Evolutionary conservation across 53 echinoderm and acorn worm species (phyloP), one percentile per base, ranked within the genome.

Genomic region (Echinometra lucunter): DNA sequence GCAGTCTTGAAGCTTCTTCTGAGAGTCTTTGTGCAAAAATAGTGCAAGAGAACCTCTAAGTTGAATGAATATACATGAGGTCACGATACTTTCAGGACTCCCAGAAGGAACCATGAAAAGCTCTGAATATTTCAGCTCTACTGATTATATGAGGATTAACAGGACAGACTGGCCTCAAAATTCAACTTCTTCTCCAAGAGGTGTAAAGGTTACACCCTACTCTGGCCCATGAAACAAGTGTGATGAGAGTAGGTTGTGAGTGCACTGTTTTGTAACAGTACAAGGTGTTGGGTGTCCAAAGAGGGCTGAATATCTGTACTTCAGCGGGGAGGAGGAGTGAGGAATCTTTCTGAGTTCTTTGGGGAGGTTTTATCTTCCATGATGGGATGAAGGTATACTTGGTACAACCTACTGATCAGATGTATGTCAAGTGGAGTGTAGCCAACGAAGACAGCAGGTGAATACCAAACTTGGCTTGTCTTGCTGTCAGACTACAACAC

Each of bases 21-120:
- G 23, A 47, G 91, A 25, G 45, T 45, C 66, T 66, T 69, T 67
- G 91, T 44, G 90, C 90, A n/a, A 66, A 25, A 44, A 91, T 69
- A 91, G 91, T 91, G 91, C 91, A 91, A 63, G 67, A 91, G 91
- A 91, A 91, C 69, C 45, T 90, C 37, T 55, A 6, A 90, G 38
- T 53, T 49, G 88, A 17, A 89, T 89, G 58, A 89, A 89, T 89
- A 89, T 58, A 60, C 89, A 89, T 89, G 89, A 89, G 89, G 89
- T 89, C 89, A 89, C 89, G 58, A 89, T 89, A 89, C 89, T 85
- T 28, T 85, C 45, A 15, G 47, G 27, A 30, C 85, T 85, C 49
- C 85, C 85, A 4, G 12, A 85, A 47, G 85, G 85, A 85, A 85
- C 85, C 85, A 49, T 30, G 49, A 49, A n/a, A 85, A 45, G 85